Evolutionary conservation across 2,113 vertebrate genomes (phyloP).

Genomic region (Xenus cinereus): DNA sequence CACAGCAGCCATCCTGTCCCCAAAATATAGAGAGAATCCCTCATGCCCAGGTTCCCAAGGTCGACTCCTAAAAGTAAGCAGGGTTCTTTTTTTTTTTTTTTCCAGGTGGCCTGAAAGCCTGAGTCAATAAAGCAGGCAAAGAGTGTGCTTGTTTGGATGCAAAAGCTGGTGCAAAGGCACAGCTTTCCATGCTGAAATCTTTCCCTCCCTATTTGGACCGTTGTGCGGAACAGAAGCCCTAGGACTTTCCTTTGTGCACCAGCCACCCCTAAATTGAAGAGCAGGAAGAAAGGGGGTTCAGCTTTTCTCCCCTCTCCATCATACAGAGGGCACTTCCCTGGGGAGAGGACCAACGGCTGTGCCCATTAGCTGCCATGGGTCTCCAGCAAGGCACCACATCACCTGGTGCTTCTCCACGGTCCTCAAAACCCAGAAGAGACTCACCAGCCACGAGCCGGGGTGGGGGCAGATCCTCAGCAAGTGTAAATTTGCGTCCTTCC

Average conservation of each 20-base stretch:
- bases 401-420: neutral
- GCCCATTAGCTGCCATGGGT: neutral
- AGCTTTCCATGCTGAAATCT: neutral
- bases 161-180: neutral
- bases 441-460: neutral
- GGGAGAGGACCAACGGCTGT: fast-evolving
- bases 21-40: neutral
- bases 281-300: neutral
- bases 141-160: neutral
- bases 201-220: neutral
- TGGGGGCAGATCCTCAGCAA: neutral
- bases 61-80: neutral
- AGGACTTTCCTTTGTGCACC: neutral
- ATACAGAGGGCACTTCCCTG: neutral
- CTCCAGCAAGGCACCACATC: neutral
- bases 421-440: neutral
- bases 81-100: neutral
- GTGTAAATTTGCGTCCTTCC: neutral
- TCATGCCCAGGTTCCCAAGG: neutral
- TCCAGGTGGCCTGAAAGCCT: neutral
- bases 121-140: neutral
- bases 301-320: neutral
- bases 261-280: neutral
- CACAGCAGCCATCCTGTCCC: neutral
- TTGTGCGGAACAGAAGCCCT: neutral